Percentiles rank a stretch among this genome's conserved stretches.
phyloP scores from a whole-genome alignment of 2,797 vertebrate species.

The Semotilus atromaculatus region DNA sequence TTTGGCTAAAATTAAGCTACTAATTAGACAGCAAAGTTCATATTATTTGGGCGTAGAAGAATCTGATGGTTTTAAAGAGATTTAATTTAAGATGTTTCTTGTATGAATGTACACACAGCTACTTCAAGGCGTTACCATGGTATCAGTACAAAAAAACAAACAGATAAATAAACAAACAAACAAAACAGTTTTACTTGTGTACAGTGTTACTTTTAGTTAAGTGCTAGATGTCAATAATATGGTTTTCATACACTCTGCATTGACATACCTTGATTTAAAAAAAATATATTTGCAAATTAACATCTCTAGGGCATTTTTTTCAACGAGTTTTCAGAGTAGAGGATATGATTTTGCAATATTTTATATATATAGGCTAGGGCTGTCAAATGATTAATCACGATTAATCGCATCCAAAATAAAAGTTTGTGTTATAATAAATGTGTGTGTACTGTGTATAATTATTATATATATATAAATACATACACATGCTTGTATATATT shows the following conservation, averaged over 20 bases:
- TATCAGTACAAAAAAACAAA: background rate
- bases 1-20: background rate
- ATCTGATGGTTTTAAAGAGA: background rate
- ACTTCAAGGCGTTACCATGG: background rate
- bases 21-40: background rate
- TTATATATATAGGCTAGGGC: too few relatives aligned
- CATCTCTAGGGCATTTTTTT: too few relatives aligned
- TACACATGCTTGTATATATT: too few relatives aligned
- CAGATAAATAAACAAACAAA: background rate
- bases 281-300: background rate
- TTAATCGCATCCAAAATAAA: too few relatives aligned
- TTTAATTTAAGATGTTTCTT: background rate
- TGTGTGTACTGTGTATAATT: too few relatives aligned
- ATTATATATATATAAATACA: too few relatives aligned
- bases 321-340: background rate
- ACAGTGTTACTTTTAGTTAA: background rate
- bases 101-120: background rate
- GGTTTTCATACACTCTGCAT: background rate
- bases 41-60: background rate
- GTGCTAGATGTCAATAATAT: background rate
- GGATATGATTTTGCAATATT: background rate
- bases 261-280: background rate
- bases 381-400: too few relatives aligned
- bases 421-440: too few relatives aligned
- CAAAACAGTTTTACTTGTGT: background rate